A percentile compares a stretch with the other conserved stretches of the same genome.
Conservation (phyloP, 2,888 invertebrate genomes). For the Disparrhopalites patrizii region DNA sequence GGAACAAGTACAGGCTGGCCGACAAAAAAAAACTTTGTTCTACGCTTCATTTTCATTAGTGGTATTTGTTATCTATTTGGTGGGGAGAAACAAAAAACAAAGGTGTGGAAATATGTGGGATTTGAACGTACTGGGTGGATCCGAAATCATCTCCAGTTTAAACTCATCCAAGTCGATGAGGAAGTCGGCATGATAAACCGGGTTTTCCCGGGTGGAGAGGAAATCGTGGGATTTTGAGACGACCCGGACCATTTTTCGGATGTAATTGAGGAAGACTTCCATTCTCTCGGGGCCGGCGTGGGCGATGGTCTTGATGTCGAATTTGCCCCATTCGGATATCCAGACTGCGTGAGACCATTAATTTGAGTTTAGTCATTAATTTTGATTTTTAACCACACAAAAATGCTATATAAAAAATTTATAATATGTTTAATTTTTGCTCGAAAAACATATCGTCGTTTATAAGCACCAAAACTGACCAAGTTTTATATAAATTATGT, state of each 20-base stretch:
- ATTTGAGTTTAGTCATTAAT: no score
- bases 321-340: background rate
- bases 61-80: background rate
- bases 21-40: background rate
- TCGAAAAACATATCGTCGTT: no score
- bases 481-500: no score
- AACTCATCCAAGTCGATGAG: background rate
- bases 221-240: background rate
- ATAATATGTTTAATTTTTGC: no score
- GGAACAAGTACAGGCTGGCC: background rate
- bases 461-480: no score
- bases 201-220: background rate
- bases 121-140: background rate
- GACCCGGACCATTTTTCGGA: background rate
- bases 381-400: no score
- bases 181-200: background rate
- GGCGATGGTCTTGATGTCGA: background rate
- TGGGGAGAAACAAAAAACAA: background rate
- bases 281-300: background rate
- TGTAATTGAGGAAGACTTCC: background rate
- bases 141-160: background rate
- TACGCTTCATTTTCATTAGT: no score
- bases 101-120: background rate
- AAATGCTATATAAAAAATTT: no score
- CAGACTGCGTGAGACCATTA: no score